Conservation (phyloP, 2,888 invertebrate species). For the Tetranychus truncatus region DNA sequence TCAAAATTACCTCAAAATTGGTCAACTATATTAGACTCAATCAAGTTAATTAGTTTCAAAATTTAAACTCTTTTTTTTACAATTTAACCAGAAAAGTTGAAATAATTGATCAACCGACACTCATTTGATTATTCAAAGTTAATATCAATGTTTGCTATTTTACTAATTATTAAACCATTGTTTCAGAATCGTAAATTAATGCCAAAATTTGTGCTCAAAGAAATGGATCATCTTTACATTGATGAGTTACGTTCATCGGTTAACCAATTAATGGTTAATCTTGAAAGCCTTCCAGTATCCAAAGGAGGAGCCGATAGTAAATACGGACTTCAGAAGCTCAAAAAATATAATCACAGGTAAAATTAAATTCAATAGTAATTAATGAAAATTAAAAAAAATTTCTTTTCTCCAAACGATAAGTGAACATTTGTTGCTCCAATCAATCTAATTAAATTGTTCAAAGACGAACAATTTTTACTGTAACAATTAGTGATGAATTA, state of each 20-base stretch:
- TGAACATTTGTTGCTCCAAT: background rate
- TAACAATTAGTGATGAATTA: no score
- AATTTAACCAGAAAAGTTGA: no score
- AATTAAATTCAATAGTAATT: conserved; percentile 30
- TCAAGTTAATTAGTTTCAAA: no score
- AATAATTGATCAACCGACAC: no score
- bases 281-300: conserved; percentile 94
- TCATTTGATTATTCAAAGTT: no score
- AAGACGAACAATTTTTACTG: no score
- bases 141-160: background rate
- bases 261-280: conserved; percentile 91
- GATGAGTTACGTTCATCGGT: conserved; percentile 95
- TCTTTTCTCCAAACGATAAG: background rate
- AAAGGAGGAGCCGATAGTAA: conserved; percentile 93
- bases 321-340: conserved; percentile 90
- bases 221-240: conserved; percentile 98
- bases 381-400: background rate
- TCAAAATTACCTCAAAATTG: no score
- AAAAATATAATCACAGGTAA: conserved; percentile 95
- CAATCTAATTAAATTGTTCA: background rate
- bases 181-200: conserved; percentile 79
- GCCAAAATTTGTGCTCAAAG: conserved; percentile 98
- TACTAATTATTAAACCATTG: background rate
- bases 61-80: no score
- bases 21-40: no score